Conservation (phyloP, 2,888 invertebrate genomes). For the Hirtodrosophila alboralis region DNA sequence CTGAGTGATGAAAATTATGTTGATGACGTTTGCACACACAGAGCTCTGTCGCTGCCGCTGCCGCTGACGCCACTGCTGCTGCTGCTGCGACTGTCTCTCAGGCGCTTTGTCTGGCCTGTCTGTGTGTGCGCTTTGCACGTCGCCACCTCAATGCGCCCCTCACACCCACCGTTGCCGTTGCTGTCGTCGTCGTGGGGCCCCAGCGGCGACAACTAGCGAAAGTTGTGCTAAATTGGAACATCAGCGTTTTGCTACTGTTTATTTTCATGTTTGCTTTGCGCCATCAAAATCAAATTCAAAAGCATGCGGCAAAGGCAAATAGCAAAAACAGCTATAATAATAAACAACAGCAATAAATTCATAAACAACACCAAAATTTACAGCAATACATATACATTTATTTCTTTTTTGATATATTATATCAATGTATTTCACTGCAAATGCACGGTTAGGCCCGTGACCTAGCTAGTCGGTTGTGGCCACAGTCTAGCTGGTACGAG, state of each 20-base stretch:
- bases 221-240: constrained; percentile 79
- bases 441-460: no score
- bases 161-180: constrained; percentile 16
- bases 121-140: constrained; percentile 49
- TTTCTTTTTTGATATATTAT: constrained; percentile 13
- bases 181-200: constrained; percentile 25
- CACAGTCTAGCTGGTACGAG: no score
- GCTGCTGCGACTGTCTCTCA: constrained; percentile 31
- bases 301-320: constrained; percentile 6
- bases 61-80: constrained; percentile 14
- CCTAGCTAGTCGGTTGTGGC: no score
- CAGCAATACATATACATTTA: constrained; percentile 60
- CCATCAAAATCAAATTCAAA: no score
- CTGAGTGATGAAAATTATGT: constrained; percentile 79
- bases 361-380: constrained; percentile 51
- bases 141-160: constrained; percentile 41
- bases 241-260: constrained; percentile 73
- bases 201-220: constrained; percentile 75
- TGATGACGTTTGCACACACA: constrained; percentile 73
- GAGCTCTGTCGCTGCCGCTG: constrained; percentile 15
- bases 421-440: no score
- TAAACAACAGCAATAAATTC: constrained; percentile 38
- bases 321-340: constrained; percentile 13
- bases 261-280: constrained; percentile 61
- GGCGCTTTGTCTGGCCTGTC: constrained; percentile 15